Base-by-base conservation (phyloP, 2,113 vertebrate species). In the Platysteira castanea region DNA sequence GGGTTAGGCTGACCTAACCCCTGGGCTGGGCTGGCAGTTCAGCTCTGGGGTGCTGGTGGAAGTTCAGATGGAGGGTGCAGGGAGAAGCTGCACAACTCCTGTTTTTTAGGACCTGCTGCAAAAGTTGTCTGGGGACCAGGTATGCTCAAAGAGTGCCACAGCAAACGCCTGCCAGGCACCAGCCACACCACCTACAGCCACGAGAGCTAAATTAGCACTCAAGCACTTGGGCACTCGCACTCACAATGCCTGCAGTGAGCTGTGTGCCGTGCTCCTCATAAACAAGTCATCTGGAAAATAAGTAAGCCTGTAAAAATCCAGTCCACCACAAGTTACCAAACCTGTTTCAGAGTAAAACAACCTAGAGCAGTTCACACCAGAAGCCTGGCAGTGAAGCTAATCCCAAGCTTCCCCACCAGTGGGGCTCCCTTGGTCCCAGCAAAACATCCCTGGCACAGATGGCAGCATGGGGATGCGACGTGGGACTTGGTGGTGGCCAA, bases 261-360 rank as follows among this genome's bases (percentile, higher is more conserved):
- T 86, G 85, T n/a, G 2, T 88, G 95, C 93, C 2, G 0, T 3
- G 8, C 71, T 93, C 53, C 93, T 95, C 85, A 94, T 93, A 95
- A 96, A 90, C 94, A 95, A 97, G 80, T 96, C 93, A 93, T 88
- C 96, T 96, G 95, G 96, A 94, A 95, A 97, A 96, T 95, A 95
- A 94, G 90, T 57, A 95, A 87, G 88, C 90, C 86, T 60, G 68
- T 86, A 96, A 94, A 96, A 96, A 95, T 92, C 80, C 95, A 92
- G 69, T 83, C 73, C 80, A n/a, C 59, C 73, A 20, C 90, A 90
- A 96, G 90, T 90, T 71, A 97, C 86, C 88, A 97, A 96, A 96
- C 93, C 96, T 94, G 96, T 96, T 90, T 75, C 78, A 23, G 86
- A 84, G 84, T 92, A 89, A 89, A 95, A 94, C 37, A 84, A 63